phyloP scores from a whole-genome alignment of 2,113 vertebrate genomes.

The Ophthalmolycus amberensis region DNA sequence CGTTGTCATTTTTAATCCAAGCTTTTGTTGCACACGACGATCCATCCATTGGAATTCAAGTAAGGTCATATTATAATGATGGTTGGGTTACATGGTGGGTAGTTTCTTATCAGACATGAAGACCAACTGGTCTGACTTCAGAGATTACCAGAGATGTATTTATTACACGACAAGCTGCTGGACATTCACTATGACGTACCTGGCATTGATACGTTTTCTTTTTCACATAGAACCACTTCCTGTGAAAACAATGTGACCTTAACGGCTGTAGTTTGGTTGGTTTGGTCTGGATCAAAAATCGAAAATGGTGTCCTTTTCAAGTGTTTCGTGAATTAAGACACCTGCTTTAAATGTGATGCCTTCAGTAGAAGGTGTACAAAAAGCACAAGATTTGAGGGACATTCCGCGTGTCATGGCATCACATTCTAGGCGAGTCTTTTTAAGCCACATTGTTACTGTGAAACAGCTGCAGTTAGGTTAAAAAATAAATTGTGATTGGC shows the following conservation, averaged over 20 bases:
- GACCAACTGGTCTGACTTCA: neutral
- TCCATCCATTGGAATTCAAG: neutral
- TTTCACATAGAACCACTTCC: neutral
- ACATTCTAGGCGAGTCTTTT: too few species aligned
- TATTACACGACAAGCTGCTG: neutral
- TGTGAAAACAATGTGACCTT: neutral
- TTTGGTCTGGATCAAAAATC: neutral
- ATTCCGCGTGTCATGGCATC: too few species aligned
- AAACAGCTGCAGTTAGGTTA: too few species aligned
- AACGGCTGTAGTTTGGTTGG: neutral
- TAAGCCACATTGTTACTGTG: too few species aligned
- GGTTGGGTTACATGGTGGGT: neutral
- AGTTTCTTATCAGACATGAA: neutral
- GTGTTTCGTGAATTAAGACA: too few species aligned
- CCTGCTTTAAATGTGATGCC: too few species aligned
- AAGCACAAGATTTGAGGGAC: too few species aligned
- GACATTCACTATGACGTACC: neutral
- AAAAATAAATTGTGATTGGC: too few species aligned
- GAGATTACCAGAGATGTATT: neutral
- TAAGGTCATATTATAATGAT: neutral
- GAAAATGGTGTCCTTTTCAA: too few species aligned
- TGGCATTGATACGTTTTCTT: too few species aligned
- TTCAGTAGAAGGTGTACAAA: too few species aligned
- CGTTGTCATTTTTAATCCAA: constrained; percentile 4
- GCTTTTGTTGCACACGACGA: constrained; percentile 7